Base-by-base conservation (phyloP, 2,888 invertebrate species). In the Seladonia tumulorum region DNA sequence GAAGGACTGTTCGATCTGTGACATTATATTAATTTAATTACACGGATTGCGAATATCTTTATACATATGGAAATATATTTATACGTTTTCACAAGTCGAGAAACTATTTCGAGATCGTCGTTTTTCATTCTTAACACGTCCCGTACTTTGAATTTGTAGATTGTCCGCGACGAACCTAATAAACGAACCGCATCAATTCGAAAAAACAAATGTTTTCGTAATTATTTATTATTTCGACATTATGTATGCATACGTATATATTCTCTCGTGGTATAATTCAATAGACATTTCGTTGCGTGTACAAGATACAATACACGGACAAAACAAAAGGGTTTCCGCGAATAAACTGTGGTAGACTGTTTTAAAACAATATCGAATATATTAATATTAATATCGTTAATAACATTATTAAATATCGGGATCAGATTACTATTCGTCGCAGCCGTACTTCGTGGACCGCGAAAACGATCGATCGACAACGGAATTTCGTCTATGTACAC, bases 331-430 rank as follows among this genome's bases (percentile, higher is more conserved):
- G 79, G 80, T 35, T 49, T 60, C 29, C 29, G 74, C 77, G 57
- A 81, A 76, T 84, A 83, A 82, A 87, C 82, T 29, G 68, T 70
- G 76, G 72, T 63, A 80, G 74, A 81, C 74, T 16, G 71, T 89
- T 92, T 93, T 88, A 82, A 91, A 94, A 94, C 93, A 93, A 91
- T 94, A 92, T 92, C 92, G 92, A 93, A 94, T 94, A 93, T 93
- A 93, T 93, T 94, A 93, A 92, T 93, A 92, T 93, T 93, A 92
- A 88, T 92, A 92, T 92, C 90, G 89, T 90, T 83, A 87, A 90
- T 92, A 93, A 93, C 92, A 92, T 93, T 92, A 91, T 93, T 93
- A 91, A 93, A 93, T 91, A 92, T 91, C 88, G 88, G 86, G 87
- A 90, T 92, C 91, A 91, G 89, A 89, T 92, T 91, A 90, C 89